Percentiles rank a stretch among this genome's conserved stretches.
Conservation (phyloP, 2,113 vertebrate species). For the Psephotus haematonotus region DNA sequence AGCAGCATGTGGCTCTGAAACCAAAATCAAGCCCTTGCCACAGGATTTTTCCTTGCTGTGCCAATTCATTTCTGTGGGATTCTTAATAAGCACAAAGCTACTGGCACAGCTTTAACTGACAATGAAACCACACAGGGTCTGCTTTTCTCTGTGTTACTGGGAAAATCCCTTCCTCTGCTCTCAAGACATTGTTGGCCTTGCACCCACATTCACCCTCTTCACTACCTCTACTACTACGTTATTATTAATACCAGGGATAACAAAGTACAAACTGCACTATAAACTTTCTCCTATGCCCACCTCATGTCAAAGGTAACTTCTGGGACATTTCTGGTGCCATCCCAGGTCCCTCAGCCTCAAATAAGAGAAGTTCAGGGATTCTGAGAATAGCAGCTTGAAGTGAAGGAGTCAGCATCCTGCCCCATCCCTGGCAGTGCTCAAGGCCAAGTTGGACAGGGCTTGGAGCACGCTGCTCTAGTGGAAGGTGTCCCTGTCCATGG, state of each 20-base stretch:
- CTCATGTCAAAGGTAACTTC: background rate
- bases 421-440: background rate
- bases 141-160: background rate
- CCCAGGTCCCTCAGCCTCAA: background rate
- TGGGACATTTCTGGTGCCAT: background rate
- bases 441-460: background rate
- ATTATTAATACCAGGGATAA: background rate
- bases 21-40: background rate
- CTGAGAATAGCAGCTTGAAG: background rate
- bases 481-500: rapidly evolving
- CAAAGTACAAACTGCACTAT: background rate
- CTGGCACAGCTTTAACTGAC: background rate
- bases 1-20: background rate
- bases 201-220: background rate
- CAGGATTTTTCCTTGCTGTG: background rate
- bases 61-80: background rate
- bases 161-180: conserved; percentile 42
- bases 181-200: background rate
- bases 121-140: background rate
- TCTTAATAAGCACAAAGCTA: background rate
- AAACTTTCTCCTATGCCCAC: background rate
- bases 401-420: background rate
- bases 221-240: background rate
- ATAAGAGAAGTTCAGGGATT: background rate
- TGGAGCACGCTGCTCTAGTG: background rate